Percentiles rank a stretch among this genome's conserved stretches.
Conservation (phyloP, 1,140 invertebrate genomes). For the Archivesica marissinica region DNA sequence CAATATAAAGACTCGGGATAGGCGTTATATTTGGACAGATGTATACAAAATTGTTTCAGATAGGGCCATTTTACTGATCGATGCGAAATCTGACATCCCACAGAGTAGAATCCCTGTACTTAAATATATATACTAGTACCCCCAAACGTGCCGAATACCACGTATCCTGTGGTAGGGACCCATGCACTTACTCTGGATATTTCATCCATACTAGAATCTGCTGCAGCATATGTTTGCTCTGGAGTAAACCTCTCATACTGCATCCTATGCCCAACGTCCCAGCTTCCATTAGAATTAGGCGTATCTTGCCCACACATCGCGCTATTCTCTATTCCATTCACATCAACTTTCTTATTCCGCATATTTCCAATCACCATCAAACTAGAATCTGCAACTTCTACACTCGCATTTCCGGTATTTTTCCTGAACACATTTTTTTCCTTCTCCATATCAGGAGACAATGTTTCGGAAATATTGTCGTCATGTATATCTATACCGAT, state of each 20-base stretch:
- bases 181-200: background rate
- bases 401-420: background rate
- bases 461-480: background rate
- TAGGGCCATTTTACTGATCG: too few species aligned
- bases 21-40: too few species aligned
- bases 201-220: conserved; percentile 13
- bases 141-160: background rate
- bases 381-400: background rate
- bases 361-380: background rate
- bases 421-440: background rate
- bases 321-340: background rate
- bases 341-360: background rate
- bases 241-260: background rate
- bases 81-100: too few species aligned
- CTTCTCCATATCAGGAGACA: background rate
- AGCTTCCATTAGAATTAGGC: background rate
- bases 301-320: background rate
- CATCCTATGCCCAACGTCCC: too few species aligned
- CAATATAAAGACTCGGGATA: too few species aligned
- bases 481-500: background rate
- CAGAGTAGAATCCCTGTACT: too few species aligned
- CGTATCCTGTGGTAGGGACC: background rate
- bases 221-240: background rate
- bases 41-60: too few species aligned
- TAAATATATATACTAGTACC: background rate